A percentile compares a stretch with the other conserved stretches of the same genome.
Evolutionary conservation across 2,797 vertebrate species (phyloP).

Genomic region (Pseudochirops cupreus): DNA sequence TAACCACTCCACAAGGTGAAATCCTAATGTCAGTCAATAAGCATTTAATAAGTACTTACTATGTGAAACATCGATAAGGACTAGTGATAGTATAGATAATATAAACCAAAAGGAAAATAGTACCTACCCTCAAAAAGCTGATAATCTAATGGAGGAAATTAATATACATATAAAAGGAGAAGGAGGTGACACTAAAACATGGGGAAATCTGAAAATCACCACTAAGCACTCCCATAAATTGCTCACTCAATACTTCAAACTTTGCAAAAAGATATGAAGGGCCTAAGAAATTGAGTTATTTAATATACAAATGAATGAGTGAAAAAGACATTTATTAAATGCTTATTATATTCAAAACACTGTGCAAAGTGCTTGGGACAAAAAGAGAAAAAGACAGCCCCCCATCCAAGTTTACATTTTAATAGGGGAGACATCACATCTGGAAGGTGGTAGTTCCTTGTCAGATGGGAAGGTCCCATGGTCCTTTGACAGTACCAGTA

Average conservation of each 20-base stretch:
- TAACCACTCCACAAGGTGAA: not conserved
- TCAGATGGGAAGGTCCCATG: not conserved
- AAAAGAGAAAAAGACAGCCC: not conserved
- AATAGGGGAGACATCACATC: not conserved
- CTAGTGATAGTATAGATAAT: not conserved
- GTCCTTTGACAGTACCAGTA: not conserved
- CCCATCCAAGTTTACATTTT: not conserved
- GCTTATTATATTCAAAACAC: not conserved
- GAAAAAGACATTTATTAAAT: not conserved
- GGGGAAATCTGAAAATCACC: not conserved
- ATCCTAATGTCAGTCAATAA: conserved; percentile 9
- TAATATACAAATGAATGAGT: not conserved
- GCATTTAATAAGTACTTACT: not conserved
- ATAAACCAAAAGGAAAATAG: not conserved
- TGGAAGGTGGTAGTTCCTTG: not conserved
- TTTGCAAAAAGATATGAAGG: not conserved
- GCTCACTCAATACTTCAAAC: not conserved
- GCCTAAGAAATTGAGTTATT: not conserved
- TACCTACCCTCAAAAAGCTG: not conserved
- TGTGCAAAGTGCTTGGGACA: not conserved
- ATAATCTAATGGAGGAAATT: not conserved
- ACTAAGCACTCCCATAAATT: not conserved
- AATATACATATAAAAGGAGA: not conserved
- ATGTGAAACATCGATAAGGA: not conserved
- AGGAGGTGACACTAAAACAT: not conserved